Conservation (phyloP, 2,797 vertebrate species). For the Myotis vivesi region DNA sequence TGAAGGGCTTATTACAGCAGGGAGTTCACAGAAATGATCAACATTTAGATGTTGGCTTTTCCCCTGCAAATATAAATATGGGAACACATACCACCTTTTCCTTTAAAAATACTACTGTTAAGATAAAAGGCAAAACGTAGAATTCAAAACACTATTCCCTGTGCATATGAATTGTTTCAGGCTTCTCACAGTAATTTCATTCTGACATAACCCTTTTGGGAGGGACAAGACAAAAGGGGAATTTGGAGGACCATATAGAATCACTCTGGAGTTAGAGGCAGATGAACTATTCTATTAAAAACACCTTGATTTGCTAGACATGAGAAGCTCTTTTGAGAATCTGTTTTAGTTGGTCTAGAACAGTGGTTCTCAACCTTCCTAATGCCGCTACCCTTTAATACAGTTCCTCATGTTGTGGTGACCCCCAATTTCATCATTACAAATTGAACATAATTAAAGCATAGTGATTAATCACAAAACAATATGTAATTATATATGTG, state of each 20-base stretch:
- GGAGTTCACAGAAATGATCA: slow-evolving; percentile 30
- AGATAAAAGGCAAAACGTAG: not conserved
- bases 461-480: too few relatives aligned
- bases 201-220: not conserved
- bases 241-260: not conserved
- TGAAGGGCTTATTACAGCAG: not conserved
- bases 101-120: not conserved
- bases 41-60: not conserved
- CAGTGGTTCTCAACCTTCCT: too few relatives aligned
- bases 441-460: too few relatives aligned
- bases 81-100: not conserved
- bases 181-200: not conserved
- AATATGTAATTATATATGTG: too few relatives aligned
- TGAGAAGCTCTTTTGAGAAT: not conserved
- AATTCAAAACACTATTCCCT: not conserved
- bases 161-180: not conserved
- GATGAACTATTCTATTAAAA: not conserved
- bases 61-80: not conserved
- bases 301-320: not conserved
- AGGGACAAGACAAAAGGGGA: not conserved
- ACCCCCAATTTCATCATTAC: too few relatives aligned
- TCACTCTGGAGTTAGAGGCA: not conserved
- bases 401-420: too few relatives aligned
- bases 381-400: too few relatives aligned
- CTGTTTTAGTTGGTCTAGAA: not conserved